Evolutionary conservation across 2,888 invertebrate genomes (phyloP).

Genomic region (Galeruca laticollis): DNA sequence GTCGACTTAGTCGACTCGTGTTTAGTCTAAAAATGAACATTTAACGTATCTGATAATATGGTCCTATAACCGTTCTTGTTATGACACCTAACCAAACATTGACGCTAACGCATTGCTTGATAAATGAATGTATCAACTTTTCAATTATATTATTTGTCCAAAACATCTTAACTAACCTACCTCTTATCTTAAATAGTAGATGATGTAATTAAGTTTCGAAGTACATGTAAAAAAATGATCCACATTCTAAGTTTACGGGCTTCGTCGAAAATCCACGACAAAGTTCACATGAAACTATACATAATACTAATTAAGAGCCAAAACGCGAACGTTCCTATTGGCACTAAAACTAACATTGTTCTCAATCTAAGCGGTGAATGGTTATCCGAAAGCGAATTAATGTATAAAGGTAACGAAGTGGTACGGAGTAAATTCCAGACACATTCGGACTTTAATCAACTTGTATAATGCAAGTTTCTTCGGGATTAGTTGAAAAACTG

Average conservation of each 20-base stretch:
- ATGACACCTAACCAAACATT: too few species aligned
- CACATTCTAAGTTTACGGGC: background rate
- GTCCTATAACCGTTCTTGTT: too few species aligned
- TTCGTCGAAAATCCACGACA: background rate
- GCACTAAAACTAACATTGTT: constrained; percentile 16
- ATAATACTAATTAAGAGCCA: constrained; percentile 3
- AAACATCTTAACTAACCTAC: too few species aligned
- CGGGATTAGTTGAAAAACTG: constrained; percentile 11
- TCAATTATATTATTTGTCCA: too few species aligned
- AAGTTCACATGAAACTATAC: background rate
- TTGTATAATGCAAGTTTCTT: constrained; percentile 12
- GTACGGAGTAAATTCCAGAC: constrained; percentile 7
- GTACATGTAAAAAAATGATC: too few species aligned
- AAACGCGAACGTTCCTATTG: constrained; percentile 1
- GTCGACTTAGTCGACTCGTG: too few species aligned
- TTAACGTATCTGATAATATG: too few species aligned
- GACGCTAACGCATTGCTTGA: too few species aligned
- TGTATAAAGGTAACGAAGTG: background rate
- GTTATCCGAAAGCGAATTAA: constrained; percentile 17
- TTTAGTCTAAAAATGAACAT: too few species aligned
- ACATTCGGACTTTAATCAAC: constrained; percentile 14
- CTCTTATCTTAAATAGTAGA: background rate
- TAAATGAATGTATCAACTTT: too few species aligned
- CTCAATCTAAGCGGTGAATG: constrained; percentile 7
- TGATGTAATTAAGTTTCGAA: background rate